phyloP scores from a whole-genome alignment of 1,140 invertebrate species.

The Aphelinus atriplicis region DNA sequence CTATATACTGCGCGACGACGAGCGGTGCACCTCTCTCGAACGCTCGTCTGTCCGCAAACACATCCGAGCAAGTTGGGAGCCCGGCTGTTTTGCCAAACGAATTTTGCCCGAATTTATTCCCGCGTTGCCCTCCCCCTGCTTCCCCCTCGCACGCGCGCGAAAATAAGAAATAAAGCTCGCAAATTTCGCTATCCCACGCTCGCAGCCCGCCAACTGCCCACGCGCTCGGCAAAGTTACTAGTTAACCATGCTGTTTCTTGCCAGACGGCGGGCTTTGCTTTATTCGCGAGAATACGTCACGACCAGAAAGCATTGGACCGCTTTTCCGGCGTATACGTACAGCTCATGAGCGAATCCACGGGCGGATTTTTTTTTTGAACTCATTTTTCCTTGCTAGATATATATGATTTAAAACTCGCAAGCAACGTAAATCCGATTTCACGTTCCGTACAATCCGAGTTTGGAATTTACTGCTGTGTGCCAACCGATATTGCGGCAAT shows the following conservation, averaged over 20 bases:
- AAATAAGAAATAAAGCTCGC: no score
- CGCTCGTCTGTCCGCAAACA: slow-evolving; percentile 1
- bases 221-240: not conserved
- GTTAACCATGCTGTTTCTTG: not conserved
- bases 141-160: no score
- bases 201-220: no score
- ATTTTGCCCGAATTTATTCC: not conserved
- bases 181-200: no score
- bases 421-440: slow-evolving; percentile 31
- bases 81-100: not conserved
- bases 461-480: slow-evolving; percentile 24
- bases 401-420: slow-evolving; percentile 27
- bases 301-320: not conserved
- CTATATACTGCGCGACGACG: not conserved
- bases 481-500: slow-evolving; percentile 26
- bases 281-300: not conserved
- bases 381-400: slow-evolving; percentile 19
- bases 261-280: slow-evolving; percentile 6
- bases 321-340: not conserved
- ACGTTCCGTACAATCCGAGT: not conserved
- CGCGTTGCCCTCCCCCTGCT: no score
- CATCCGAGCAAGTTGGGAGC: not conserved
- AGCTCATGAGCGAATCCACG: slow-evolving; percentile 30
- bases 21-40: not conserved
- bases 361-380: slow-evolving; percentile 8